phyloP scores from a whole-genome alignment of 2,888 invertebrate genomes.

The Drosophila borborema region DNA sequence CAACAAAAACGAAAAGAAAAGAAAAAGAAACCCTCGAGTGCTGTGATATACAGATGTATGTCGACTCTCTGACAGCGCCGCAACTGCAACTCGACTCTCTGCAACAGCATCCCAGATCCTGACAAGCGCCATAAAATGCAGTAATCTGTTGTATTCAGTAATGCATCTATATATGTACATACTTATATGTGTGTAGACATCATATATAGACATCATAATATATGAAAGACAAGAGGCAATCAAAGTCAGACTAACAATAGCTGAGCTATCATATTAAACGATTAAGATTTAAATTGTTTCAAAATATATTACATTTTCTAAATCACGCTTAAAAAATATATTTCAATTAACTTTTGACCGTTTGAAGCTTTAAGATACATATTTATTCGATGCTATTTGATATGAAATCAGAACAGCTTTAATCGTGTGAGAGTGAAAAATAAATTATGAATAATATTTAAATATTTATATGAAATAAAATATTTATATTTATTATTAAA shows the following conservation, averaged over 20 bases:
- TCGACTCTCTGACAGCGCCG: conserved; percentile 32
- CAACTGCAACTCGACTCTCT: conserved; percentile 26
- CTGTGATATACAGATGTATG: conserved; percentile 30
- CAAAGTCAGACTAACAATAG: neutral
- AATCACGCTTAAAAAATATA: neutral
- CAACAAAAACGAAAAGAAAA: neutral
- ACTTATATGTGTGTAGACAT: neutral
- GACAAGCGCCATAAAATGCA: conserved; percentile 39
- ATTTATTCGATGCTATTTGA: neutral
- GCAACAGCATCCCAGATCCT: conserved; percentile 29
- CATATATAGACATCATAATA: neutral
- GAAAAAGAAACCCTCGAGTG: conserved; percentile 36
- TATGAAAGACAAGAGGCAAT: neutral
- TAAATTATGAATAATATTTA: too few species aligned
- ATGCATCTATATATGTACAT: conserved; percentile 2
- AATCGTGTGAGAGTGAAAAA: neutral
- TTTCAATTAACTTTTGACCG: neutral
- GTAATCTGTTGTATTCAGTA: conserved; percentile 1
- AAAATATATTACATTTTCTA: neutral
- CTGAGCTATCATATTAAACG: neutral
- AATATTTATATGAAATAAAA: too few species aligned
- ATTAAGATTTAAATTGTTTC: neutral
- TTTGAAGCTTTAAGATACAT: neutral
- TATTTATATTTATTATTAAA: too few species aligned
- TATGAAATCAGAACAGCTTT: neutral